Conservation (phyloP, 2,888 invertebrate species). For the Cryptocheilus praepositus region DNA sequence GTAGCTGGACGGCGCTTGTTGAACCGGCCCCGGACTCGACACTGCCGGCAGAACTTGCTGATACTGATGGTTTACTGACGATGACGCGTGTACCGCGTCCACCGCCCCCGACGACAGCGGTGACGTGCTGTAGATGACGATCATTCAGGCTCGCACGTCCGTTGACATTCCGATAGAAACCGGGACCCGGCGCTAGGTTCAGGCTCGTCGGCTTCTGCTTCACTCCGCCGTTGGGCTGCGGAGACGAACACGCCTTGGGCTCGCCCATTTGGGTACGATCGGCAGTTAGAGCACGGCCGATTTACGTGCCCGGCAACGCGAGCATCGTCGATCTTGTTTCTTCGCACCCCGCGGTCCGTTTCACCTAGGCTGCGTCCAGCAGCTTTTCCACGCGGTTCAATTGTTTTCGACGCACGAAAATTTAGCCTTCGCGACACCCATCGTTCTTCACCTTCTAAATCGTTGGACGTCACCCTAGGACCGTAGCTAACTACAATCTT, state of each 20-base stretch:
- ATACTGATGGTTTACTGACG: conserved; percentile 57
- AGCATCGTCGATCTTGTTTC: conserved; percentile 35
- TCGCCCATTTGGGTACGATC: conserved; percentile 69
- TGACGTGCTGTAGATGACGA: conserved; percentile 68
- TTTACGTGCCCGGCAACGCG: conserved; percentile 46
- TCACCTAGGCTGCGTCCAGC: too few relatives aligned
- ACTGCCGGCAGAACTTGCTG: conserved; percentile 55
- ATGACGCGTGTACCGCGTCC: conserved; percentile 60
- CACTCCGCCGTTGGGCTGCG: conserved; percentile 72
- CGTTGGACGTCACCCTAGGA: too few relatives aligned
- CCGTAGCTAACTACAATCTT: too few relatives aligned
- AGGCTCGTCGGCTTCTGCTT: conserved; percentile 71
- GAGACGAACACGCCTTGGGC: conserved; percentile 69
- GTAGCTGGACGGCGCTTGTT: conserved; percentile 56
- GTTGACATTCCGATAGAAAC: conserved; percentile 73
- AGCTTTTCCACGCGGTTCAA: too few relatives aligned
- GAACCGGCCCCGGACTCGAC: conserved; percentile 50
- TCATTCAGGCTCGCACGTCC: conserved; percentile 72
- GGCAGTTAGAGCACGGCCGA: conserved; percentile 27
- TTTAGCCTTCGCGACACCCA: too few relatives aligned
- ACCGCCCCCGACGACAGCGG: conserved; percentile 63
- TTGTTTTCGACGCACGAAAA: too few relatives aligned
- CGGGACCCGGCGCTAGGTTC: conserved; percentile 70
- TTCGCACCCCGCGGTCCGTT: background rate
- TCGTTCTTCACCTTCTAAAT: too few relatives aligned